Conservation (phyloP, 1,140 invertebrate species). For the Drosophila kurseongensis region DNA sequence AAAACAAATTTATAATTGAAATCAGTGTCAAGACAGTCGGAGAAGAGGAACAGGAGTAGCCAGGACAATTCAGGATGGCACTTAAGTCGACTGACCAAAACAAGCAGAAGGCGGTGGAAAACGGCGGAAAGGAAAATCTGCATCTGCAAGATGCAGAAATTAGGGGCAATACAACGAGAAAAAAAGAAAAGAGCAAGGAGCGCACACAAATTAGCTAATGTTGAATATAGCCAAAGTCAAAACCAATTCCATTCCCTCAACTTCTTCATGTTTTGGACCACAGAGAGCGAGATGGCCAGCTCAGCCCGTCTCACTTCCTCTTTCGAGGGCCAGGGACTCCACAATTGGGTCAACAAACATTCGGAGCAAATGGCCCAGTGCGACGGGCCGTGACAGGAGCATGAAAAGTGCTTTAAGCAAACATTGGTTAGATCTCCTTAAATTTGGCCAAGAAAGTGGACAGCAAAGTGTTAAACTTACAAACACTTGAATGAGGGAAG, state of each 20-base stretch:
- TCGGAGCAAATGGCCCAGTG: slow-evolving; percentile 69
- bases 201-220: slow-evolving; percentile 80
- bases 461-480: not conserved
- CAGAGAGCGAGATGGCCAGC: not conserved
- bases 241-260: slow-evolving; percentile 63
- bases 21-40: slow-evolving; percentile 69
- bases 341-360: slow-evolving; percentile 77
- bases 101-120: slow-evolving; percentile 11
- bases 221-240: slow-evolving; percentile 63
- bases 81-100: slow-evolving; percentile 58
- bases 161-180: slow-evolving; percentile 14
- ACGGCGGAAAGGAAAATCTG: slow-evolving; percentile 4
- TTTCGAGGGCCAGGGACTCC: slow-evolving; percentile 18
- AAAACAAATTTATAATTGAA: slow-evolving; percentile 79
- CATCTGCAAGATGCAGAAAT: slow-evolving; percentile 42
- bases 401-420: slow-evolving; percentile 58
- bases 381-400: slow-evolving; percentile 62
- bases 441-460: slow-evolving; percentile 18
- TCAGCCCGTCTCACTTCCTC: slow-evolving; percentile 1
- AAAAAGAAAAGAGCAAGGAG: slow-evolving; percentile 8
- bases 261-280: slow-evolving; percentile 29
- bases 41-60: slow-evolving; percentile 21
- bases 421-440: slow-evolving; percentile 41
- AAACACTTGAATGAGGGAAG: not conserved
- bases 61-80: slow-evolving; percentile 44